Evolutionary conservation across 2,113 vertebrate species (phyloP).

Genomic region (Megaceryle maxima): DNA sequence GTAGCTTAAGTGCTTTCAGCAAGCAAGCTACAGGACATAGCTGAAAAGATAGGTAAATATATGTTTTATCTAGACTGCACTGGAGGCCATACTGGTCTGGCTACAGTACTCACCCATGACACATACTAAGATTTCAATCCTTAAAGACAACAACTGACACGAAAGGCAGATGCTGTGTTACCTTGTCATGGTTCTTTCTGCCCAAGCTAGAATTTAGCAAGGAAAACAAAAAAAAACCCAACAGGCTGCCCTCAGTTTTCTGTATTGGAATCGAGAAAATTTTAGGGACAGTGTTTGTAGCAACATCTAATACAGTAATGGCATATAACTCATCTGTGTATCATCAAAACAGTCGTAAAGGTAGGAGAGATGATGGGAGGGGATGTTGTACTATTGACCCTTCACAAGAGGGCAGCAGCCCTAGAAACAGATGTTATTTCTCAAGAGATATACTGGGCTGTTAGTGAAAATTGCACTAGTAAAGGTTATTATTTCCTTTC

Average conservation of each 20-base stretch:
- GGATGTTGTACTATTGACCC: neutral
- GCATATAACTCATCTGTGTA: neutral
- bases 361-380: neutral
- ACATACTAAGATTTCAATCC: neutral
- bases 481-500: neutral
- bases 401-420: neutral
- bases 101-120: neutral
- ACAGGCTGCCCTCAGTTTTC: neutral
- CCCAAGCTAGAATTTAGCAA: neutral
- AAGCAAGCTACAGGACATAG: neutral
- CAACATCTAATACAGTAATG: neutral
- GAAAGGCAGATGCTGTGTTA: neutral
- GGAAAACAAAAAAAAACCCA: neutral
- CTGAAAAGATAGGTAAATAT: neutral
- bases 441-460: neutral
- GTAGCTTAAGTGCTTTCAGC: neutral
- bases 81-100: neutral
- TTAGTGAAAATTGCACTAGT: neutral
- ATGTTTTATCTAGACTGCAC: neutral
- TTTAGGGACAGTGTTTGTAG: neutral
- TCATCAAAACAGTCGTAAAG: neutral
- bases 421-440: neutral
- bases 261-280: neutral
- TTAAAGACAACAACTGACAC: neutral
- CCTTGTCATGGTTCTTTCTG: neutral